Percentiles rank a stretch among this genome's conserved stretches.
phyloP scores from a whole-genome alignment of 2,888 invertebrate species.

The Lasioglossum oenotherae region DNA sequence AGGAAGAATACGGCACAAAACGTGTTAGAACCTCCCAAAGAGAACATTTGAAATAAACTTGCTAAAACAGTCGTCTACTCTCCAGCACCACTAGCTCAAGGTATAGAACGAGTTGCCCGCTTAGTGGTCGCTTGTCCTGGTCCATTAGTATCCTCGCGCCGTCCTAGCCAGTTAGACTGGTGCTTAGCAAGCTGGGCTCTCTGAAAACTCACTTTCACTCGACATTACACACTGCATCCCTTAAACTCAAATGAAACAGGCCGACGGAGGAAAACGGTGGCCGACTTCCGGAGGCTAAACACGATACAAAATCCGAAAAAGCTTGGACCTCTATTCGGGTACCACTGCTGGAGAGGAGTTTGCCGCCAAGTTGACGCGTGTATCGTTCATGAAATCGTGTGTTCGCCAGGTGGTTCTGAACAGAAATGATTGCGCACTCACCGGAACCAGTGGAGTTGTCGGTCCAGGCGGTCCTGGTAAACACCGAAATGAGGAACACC shows the following conservation, averaged over 20 bases:
- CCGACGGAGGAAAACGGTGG: neutral
- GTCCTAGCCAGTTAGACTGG: neutral
- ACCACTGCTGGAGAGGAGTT: neutral
- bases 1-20: neutral
- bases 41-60: neutral
- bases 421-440: conserved; percentile 53
- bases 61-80: neutral
- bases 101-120: neutral
- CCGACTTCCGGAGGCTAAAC: neutral
- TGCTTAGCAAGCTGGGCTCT: neutral
- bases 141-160: neutral
- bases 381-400: neutral
- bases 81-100: neutral
- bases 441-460: conserved; percentile 61
- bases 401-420: neutral
- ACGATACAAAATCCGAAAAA: neutral
- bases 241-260: neutral
- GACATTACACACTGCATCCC: neutral
- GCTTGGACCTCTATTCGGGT: neutral
- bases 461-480: conserved; percentile 69
- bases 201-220: conserved; percentile 1
- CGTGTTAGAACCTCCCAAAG: neutral
- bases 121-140: neutral
- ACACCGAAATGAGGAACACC: conserved; percentile 59
- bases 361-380: conserved; percentile 18